Base-by-base conservation (phyloP, 2,888 invertebrate species). In the Incurvaria masculella region DNA sequence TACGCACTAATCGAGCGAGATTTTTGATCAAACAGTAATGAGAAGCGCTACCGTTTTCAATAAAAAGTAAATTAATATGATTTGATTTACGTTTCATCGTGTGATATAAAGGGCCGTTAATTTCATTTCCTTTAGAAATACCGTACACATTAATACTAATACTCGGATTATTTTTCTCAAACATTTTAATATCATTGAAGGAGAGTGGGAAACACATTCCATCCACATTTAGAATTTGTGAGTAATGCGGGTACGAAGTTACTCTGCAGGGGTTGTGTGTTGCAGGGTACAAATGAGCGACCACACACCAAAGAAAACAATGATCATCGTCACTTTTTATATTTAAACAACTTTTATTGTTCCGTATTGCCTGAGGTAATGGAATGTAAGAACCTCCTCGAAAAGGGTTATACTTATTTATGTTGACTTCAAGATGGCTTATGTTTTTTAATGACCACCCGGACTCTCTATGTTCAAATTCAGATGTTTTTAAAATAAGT, bases 1-100 rank as follows among this genome's bases (percentile, higher is more conserved):
- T 49, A 14, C 21, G 40, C 41, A 53, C 26, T 38, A 53, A 26
- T 42, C 49, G 49, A 17, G 50, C 45, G 42, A 53, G 20, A 41
- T 51, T 44, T 43, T 52, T 52, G n/a, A 53, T 49, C 38, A 47
- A 50, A 26, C 51, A 48, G 40, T 55, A 61, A 53, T 57, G 50
- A 44, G 14, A 18, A n/a, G n/a, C 40, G 18, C 40, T 11, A 23
- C 46, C 21, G n/a, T 39, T 44, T 20, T 39, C 40, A 26, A 39
- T 27, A 45, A 33, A 49, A 46, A 53, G 40, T 42, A 52, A 46
- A 49, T 55, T 52, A 14, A 54, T 43, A 46, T 54, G 49, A 16
- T 43, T 42, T 26, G 26, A 17, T 45, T 49, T 39, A 40, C 45
- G 42, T 21, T 41, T 21, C 41, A 46, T 48, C 10, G 50, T 50